Conservation (phyloP, 2,113 vertebrate species). For the Chloebia gouldiae region DNA sequence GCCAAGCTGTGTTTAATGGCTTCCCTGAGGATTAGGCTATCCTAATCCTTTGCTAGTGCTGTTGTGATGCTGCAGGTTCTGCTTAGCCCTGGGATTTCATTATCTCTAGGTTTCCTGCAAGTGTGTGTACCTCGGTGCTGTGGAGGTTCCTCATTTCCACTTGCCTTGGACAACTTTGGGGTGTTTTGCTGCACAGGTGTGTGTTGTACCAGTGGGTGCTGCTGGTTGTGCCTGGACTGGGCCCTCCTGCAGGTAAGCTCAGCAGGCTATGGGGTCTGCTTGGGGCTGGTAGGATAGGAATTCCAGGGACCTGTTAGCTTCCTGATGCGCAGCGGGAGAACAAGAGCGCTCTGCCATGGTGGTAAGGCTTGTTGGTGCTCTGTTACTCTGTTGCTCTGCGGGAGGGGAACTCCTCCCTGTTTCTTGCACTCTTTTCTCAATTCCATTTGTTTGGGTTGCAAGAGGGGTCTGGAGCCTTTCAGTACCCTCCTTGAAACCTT, state of each 20-base stretch:
- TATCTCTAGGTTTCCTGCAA: background rate
- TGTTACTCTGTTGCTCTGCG: background rate
- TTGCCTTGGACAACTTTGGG: background rate
- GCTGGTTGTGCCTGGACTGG: background rate
- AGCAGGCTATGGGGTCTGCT: background rate
- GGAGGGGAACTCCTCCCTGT: background rate
- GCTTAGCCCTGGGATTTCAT: background rate
- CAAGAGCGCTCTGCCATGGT: accelerated
- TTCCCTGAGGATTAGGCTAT: constrained; percentile 4
- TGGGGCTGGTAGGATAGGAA: background rate
- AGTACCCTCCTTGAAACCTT: background rate
- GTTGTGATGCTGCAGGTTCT: background rate
- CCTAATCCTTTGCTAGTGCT: background rate
- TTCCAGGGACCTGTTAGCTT: background rate
- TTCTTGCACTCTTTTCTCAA: background rate
- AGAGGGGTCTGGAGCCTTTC: background rate
- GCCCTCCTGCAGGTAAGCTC: background rate
- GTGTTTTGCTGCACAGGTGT: background rate
- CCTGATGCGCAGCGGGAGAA: accelerated
- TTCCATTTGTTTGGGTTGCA: accelerated
- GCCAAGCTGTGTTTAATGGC: background rate
- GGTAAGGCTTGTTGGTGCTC: background rate
- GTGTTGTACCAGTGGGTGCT: background rate
- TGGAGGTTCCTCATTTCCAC: background rate
- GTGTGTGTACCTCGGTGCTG: accelerated